These are phyloP conservation scores for Cololabis saira DNA, from an alignment of 2,113 vertebrate species.

Conservation along the genomic window DNA sequence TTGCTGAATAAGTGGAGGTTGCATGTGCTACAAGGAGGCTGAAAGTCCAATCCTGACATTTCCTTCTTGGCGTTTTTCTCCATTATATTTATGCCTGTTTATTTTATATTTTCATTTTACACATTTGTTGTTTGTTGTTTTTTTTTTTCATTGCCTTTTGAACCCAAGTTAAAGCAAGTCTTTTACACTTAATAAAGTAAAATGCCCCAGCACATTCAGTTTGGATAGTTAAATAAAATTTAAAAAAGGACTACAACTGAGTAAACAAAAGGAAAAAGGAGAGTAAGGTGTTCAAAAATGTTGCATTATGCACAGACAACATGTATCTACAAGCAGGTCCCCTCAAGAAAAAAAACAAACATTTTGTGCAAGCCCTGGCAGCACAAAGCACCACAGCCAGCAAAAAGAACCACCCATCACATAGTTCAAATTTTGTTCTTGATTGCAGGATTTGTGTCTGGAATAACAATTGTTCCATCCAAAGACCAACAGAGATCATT, in stretches of 20 bases:
- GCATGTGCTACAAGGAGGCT: too few species aligned
- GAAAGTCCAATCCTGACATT: too few species aligned
- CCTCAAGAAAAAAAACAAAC: neutral
- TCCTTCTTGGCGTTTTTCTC: neutral
- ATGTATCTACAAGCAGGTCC: slow-evolving; percentile 13
- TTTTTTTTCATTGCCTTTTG: neutral
- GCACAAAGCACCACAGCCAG: neutral
- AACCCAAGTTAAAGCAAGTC: neutral
- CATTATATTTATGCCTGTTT: neutral
- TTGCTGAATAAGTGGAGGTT: too few species aligned
- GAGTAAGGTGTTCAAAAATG: too few species aligned
- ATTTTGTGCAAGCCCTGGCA: slow-evolving; percentile 13
- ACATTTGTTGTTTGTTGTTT: neutral
- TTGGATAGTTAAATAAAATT: too few species aligned
- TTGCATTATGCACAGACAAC: neutral
- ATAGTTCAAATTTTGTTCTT: slow-evolving; percentile 10
- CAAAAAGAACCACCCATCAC: slow-evolving; percentile 2
- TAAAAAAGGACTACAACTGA: too few species aligned
- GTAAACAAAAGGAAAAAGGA: too few species aligned
- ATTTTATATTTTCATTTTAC: neutral
- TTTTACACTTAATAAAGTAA: neutral
- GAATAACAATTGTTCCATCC: slow-evolving; percentile 32
- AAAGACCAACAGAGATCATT: slow-evolving; percentile 61
- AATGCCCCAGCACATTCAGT: neutral
- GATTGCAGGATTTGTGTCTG: slow-evolving; percentile 1